Conservation (phyloP, 2,888 invertebrate genomes). For the Oxytorus armatus region DNA sequence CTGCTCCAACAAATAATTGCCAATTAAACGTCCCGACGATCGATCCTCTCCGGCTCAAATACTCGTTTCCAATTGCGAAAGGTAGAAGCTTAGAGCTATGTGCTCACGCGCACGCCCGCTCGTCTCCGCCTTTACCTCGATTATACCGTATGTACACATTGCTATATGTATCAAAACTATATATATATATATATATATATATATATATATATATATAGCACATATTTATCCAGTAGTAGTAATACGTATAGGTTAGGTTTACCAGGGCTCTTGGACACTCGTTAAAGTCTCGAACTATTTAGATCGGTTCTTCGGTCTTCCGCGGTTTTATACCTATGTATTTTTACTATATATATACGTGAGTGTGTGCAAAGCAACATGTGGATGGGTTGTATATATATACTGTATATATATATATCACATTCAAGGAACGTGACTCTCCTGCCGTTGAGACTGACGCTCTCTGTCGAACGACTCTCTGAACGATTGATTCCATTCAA, state of each 20-base stretch:
- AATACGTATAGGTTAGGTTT: constrained; percentile 27
- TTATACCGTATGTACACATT: constrained; percentile 46
- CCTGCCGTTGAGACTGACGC: constrained; percentile 52
- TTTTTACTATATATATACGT: background rate
- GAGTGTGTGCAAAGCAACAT: background rate
- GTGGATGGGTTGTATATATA: too few relatives aligned
- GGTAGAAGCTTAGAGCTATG: constrained; percentile 66
- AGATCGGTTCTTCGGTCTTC: constrained; percentile 65
- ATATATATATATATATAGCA: constrained; percentile 10
- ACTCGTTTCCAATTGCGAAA: constrained; percentile 70
- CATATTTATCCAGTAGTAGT: background rate
- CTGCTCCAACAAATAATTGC: constrained; percentile 81
- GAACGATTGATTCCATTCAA: constrained; percentile 64
- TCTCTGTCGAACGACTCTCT: constrained; percentile 37
- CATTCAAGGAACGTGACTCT: constrained; percentile 55
- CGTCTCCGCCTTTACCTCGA: constrained; percentile 66
- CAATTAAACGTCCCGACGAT: constrained; percentile 79
- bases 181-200: constrained; percentile 3
- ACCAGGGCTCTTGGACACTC: constrained; percentile 57
- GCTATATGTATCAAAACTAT: background rate
- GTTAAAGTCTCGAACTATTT: constrained; percentile 67
- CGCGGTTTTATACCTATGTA: constrained; percentile 29
- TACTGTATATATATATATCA: constrained; percentile 13
- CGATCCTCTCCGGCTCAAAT: constrained; percentile 73
- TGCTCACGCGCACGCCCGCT: constrained; percentile 63